Conservation (phyloP, 2,888 invertebrate genomes). For the Eulithis prunata region DNA sequence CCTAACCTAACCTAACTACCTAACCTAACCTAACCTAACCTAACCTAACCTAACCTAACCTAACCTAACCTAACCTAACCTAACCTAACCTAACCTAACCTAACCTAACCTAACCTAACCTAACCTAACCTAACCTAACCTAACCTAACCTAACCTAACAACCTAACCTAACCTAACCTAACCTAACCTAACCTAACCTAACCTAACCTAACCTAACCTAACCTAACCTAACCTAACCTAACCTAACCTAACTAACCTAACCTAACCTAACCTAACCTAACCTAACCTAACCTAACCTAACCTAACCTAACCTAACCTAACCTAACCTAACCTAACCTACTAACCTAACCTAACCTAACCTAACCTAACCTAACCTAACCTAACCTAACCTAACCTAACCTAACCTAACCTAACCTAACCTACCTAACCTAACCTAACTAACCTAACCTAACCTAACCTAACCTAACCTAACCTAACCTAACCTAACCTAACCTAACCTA, state of each 20-base stretch:
- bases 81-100: conserved; percentile 11
- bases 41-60: conserved; percentile 11
- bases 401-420: conserved; percentile 16
- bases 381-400: conserved; percentile 16
- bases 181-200: conserved; percentile 11
- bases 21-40: conserved; percentile 11
- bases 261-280: conserved; percentile 11
- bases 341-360: too few relatives aligned
- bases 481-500: conserved; percentile 18
- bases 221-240: conserved; percentile 11
- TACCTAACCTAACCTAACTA: conserved; percentile 16
- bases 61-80: conserved; percentile 11
- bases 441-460: conserved; percentile 16
- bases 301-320: conserved; percentile 14
- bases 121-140: conserved; percentile 11
- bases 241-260: conserved; percentile 11
- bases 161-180: conserved; percentile 11
- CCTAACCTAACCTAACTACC: conserved; percentile 11
- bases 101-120: conserved; percentile 10
- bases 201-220: conserved; percentile 11
- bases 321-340: conserved; percentile 16
- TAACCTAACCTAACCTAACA: too few relatives aligned
- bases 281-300: conserved; percentile 11
- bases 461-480: conserved; percentile 17
- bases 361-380: conserved; percentile 16